Base-by-base conservation (phyloP, 1,140 invertebrate genomes). In the Macrotrachela quadricornifera region DNA sequence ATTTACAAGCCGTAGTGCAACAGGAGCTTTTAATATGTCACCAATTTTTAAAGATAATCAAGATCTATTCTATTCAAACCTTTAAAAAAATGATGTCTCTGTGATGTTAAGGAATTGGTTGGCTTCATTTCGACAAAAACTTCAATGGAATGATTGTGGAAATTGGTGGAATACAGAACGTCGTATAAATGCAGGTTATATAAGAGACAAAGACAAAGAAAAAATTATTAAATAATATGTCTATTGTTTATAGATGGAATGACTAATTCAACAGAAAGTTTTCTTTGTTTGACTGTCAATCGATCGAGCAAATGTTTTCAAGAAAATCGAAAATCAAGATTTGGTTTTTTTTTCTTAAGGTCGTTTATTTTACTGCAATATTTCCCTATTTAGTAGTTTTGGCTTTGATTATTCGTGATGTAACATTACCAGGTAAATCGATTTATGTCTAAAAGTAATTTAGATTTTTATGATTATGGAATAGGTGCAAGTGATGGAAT, bases 371-470 rank as follows among this genome's bases (percentile, higher is more conserved):
- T 58, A 85, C 82, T 11, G 81, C 83, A 10, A 73, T 83, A 0
- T 84, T 84, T 61, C 83, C 83, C 1, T 86, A 85, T 64, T 75
- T 85, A 16, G 82, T 86, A 50, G 64, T 86, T 58, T 77, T 82
- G 30, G 79, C 81, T 63, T 68, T 87, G 38, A 79, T 86, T 56
- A 74, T 83, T 37, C 76, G 82, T 4, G 82, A 82, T 2, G 78
- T 83, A 1, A 80, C 82, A 4, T 70, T 86, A 15, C 79, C 80
- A 0, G 83, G 83, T n/a, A n/a, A n/a, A n/a, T n/a, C n/a, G n/a
- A n/a, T 12, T 80, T 81, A 39, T 71, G 73, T 30, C 8, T 30
- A 4, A 4, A 4, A 4, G 2, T 30, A 30, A 30, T n/a, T 4
- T 2, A 30, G 8, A 2, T 2, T 4, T 30, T 30, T 30, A 30